Evolutionary conservation across 2,113 vertebrate species (phyloP).

Genomic region (Bettongia penicillata): DNA sequence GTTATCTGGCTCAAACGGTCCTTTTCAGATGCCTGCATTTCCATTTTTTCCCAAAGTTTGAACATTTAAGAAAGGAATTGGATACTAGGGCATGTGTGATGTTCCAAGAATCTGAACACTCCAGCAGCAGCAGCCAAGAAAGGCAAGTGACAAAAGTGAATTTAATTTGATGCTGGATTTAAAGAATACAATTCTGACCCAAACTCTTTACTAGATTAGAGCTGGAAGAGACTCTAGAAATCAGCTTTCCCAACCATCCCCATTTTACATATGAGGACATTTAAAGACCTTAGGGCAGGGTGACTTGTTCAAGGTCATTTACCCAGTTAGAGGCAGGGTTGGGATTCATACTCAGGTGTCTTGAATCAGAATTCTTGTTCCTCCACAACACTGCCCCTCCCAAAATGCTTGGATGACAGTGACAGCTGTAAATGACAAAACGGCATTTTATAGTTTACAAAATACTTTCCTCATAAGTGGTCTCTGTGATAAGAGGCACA

Average conservation of each 20-base stretch:
- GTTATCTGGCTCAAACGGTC: constrained; percentile 10
- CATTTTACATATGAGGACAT: not conserved
- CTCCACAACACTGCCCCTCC: not conserved
- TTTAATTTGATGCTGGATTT: not conserved
- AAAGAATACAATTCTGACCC: not conserved
- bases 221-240: not conserved
- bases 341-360: not conserved
- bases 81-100: not conserved
- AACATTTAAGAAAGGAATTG: not conserved
- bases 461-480: not conserved
- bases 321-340: not conserved
- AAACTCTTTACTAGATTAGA: not conserved
- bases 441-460: not conserved
- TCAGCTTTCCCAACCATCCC: not conserved
- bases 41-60: not conserved
- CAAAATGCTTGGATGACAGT: not conserved
- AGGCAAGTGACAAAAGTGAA: not conserved
- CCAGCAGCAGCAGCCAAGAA: not conserved
- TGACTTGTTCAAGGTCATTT: not conserved
- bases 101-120: constrained; percentile 3
- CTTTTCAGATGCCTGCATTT: not conserved
- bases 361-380: not conserved
- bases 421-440: not conserved
- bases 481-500: not conserved
- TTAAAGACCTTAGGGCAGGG: not conserved